A percentile compares a stretch with the other conserved stretches of the same genome.
Evolutionary conservation across 2,888 invertebrate species (phyloP).

Genomic region (Beris chalybata): DNA sequence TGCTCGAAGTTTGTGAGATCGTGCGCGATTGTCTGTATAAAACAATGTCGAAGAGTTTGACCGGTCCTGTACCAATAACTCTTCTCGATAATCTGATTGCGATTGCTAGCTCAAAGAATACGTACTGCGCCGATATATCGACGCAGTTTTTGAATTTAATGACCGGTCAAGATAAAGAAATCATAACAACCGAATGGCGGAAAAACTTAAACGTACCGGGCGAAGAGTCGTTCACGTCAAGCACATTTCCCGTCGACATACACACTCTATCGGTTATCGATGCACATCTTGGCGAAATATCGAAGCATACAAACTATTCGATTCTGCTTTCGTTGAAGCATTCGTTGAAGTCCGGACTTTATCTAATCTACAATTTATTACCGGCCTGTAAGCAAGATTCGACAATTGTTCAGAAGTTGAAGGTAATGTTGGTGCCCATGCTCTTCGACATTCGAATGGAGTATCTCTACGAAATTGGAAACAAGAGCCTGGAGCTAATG

Average conservation of each 20-base stretch:
- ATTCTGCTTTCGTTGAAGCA: constrained; percentile 53
- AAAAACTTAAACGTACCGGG: constrained; percentile 51
- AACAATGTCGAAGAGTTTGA: constrained; percentile 52
- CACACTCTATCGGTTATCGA: constrained; percentile 55
- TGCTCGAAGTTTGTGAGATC: constrained; percentile 49
- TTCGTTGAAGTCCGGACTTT: constrained; percentile 51
- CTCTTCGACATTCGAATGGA: constrained; percentile 77
- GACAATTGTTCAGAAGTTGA: constrained; percentile 47
- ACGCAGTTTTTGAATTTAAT: constrained; percentile 51
- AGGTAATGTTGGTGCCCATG: constrained; percentile 61
- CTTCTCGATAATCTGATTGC: constrained; percentile 52
- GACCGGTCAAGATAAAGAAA: constrained; percentile 53
- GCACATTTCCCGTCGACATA: constrained; percentile 52
- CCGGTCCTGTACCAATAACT: constrained; percentile 48
- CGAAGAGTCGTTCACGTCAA: constrained; percentile 48
- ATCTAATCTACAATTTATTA: constrained; percentile 50
- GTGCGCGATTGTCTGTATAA: constrained; percentile 49
- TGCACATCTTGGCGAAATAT: constrained; percentile 52
- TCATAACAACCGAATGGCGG: constrained; percentile 53
- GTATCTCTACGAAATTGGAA: constrained; percentile 67
- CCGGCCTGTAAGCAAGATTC: constrained; percentile 44
- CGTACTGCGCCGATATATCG: constrained; percentile 51
- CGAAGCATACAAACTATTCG: constrained; percentile 49
- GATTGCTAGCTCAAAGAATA: constrained; percentile 51
- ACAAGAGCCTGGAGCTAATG: constrained; percentile 63